phyloP scores from a whole-genome alignment of 2,888 invertebrate genomes.

The Oasisia sp. region DNA sequence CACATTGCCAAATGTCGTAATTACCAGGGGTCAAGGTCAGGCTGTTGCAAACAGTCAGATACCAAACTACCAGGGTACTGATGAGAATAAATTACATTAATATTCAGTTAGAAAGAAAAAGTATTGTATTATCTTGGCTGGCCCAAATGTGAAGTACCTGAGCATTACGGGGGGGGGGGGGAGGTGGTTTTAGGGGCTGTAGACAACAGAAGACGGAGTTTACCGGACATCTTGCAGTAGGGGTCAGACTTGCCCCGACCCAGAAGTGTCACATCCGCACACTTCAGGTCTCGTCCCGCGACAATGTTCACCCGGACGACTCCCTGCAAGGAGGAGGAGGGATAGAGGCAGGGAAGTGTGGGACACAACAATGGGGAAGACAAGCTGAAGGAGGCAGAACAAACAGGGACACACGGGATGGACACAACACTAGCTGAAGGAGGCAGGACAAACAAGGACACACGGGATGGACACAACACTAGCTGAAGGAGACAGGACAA shows the following conservation, averaged over 20 bases:
- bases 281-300: slow-evolving; percentile 94
- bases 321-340: slow-evolving; percentile 74
- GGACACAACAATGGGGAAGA: too few relatives aligned
- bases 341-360: too few relatives aligned
- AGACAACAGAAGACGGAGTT: slow-evolving; percentile 25
- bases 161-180: background rate
- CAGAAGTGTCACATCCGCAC: slow-evolving; percentile 91
- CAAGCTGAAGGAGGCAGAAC: too few relatives aligned
- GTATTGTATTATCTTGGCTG: background rate
- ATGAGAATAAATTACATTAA: background rate
- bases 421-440: too few relatives aligned
- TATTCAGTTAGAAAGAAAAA: background rate
- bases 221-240: slow-evolving; percentile 78
- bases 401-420: too few relatives aligned
- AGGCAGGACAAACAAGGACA: too few relatives aligned
- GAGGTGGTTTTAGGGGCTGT: background rate
- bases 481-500: too few relatives aligned
- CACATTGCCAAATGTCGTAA: background rate
- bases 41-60: background rate
- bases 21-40: background rate
- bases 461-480: too few relatives aligned
- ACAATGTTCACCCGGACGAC: slow-evolving; percentile 92
- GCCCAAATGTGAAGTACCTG: background rate
- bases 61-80: background rate
- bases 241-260: slow-evolving; percentile 98